These are phyloP conservation scores for Siniperca chuatsi DNA, from an alignment of 2,113 vertebrate species.

Conservation along the genomic window DNA sequence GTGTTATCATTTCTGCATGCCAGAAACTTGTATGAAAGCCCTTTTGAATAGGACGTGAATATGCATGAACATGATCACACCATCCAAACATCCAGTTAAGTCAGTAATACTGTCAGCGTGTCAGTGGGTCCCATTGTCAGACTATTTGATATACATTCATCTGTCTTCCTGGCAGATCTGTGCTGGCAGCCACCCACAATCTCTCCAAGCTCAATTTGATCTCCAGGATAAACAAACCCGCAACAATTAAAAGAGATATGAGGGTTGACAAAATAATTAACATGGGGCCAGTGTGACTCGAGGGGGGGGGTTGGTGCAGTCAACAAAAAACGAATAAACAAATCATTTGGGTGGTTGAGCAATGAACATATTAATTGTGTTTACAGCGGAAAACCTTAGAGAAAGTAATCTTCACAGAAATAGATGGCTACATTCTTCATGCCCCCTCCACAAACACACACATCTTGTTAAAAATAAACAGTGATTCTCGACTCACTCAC, in stretches of 20 bases:
- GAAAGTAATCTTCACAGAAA: conserved; percentile 47
- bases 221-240: conserved; percentile 77
- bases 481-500: conserved; percentile 11
- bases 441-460: conserved; percentile 23
- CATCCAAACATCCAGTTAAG: conserved; percentile 56
- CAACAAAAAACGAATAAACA: conserved; percentile 74
- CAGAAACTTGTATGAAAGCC: conserved; percentile 45
- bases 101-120: conserved; percentile 30
- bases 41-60: conserved; percentile 13
- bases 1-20: conserved; percentile 38
- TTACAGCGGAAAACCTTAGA: conserved; percentile 41
- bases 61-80: conserved; percentile 19
- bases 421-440: neutral
- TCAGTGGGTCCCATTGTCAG: conserved; percentile 42
- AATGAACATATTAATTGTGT: conserved; percentile 65
- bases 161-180: conserved; percentile 66
- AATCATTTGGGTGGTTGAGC: conserved; percentile 74
- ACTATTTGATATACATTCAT: conserved; percentile 70
- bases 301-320: conserved; percentile 38
- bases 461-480: conserved; percentile 46
- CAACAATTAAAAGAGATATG: conserved; percentile 82
- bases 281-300: conserved; percentile 73
- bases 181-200: conserved; percentile 70
- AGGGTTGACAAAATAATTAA: conserved; percentile 83
- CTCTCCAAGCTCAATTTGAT: conserved; percentile 76